These are phyloP conservation scores for Bubo blakistoni DNA, from an alignment of 2,113 vertebrate genomes.

Conservation along the genomic window DNA sequence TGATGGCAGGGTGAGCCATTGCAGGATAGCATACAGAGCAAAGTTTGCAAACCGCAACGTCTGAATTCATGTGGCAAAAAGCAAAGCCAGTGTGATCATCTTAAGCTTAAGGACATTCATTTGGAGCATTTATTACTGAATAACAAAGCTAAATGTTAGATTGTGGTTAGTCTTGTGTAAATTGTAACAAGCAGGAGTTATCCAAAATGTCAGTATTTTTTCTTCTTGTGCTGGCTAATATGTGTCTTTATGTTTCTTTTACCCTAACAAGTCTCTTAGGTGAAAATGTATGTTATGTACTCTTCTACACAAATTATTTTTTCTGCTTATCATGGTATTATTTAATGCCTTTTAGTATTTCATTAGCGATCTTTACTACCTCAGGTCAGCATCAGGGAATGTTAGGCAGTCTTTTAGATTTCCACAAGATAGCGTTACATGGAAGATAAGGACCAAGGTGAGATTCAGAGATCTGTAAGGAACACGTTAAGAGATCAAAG, in stretches of 20 bases:
- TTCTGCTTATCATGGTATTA: neutral
- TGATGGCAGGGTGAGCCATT: neutral
- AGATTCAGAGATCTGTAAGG: neutral
- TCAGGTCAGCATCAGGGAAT: neutral
- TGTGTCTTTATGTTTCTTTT: neutral
- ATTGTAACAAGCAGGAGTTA: neutral
- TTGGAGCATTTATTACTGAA: neutral
- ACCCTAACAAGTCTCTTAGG: neutral
- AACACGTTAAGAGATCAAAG: neutral
- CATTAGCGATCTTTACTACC: neutral
- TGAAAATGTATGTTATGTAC: neutral
- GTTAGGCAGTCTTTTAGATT: neutral
- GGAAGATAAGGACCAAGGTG: neutral
- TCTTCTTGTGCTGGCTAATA: neutral
- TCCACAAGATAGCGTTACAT: neutral
- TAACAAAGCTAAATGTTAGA: neutral
- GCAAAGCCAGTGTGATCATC: neutral
- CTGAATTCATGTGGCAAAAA: neutral
- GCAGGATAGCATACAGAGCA: neutral
- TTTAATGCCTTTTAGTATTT: neutral
- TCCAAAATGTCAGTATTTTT: neutral
- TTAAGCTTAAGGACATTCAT: neutral
- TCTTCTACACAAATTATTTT: neutral
- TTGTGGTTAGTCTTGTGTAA: neutral
- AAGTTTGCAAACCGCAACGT: neutral